Percentiles rank a stretch among this genome's conserved stretches.
Evolutionary conservation across 2,888 invertebrate species (phyloP).

Genomic region (Empis livida): DNA sequence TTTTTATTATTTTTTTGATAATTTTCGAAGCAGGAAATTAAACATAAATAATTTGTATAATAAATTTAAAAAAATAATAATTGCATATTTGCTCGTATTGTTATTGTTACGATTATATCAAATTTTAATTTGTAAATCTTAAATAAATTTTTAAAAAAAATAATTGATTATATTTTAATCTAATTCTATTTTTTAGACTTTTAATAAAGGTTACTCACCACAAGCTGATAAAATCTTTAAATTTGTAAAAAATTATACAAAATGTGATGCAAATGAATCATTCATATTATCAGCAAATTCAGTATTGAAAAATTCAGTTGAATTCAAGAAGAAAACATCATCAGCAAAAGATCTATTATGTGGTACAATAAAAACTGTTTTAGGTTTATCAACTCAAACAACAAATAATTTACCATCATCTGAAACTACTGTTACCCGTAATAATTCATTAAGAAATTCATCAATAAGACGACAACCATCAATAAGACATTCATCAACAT

Average conservation of each 20-base stretch:
- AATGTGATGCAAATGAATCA: slow-evolving; percentile 18
- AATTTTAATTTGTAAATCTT: too few relatives aligned
- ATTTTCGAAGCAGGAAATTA: too few relatives aligned
- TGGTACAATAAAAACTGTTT: slow-evolving; percentile 20
- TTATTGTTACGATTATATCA: too few relatives aligned
- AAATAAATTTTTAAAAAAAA: too few relatives aligned
- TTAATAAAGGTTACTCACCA: slow-evolving; percentile 23
- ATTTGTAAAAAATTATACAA: slow-evolving; percentile 20
- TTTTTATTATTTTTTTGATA: neutral
- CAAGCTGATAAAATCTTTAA: slow-evolving; percentile 20
- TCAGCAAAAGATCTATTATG: slow-evolving; percentile 19
- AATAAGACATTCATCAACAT: slow-evolving; percentile 10
- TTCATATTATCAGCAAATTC: slow-evolving; percentile 26
- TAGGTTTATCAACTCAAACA: slow-evolving; percentile 12
- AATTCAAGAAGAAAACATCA: slow-evolving; percentile 17
- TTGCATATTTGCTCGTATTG: neutral
- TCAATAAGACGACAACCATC: neutral
- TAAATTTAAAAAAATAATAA: neutral
- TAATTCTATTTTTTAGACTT: slow-evolving; percentile 18
- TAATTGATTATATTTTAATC: too few relatives aligned
- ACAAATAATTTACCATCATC: too few relatives aligned
- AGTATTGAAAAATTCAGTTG: slow-evolving; percentile 16
- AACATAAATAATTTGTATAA: too few relatives aligned
- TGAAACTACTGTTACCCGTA: slow-evolving; percentile 4
- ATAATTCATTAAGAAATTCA: slow-evolving; percentile 12